Evolutionary conservation across 2,888 invertebrate species (phyloP).

Genomic region (Apoda limacodes): DNA sequence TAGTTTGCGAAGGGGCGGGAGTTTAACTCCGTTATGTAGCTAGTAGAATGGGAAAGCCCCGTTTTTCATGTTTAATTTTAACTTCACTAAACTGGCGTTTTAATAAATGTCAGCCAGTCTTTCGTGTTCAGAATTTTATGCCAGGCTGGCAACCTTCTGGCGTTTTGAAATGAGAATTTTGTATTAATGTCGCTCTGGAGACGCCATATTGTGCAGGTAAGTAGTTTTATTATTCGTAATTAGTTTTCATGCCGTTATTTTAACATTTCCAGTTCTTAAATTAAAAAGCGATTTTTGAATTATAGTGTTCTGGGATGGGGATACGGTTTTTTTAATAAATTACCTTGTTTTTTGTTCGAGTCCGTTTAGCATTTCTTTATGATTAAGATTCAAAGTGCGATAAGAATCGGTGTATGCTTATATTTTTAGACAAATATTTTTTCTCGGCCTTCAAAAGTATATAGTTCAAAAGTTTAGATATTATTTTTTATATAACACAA

Average conservation of each 20-base stretch:
- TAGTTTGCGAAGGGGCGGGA: constrained; percentile 29
- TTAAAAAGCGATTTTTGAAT: no score
- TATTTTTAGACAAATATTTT: no score
- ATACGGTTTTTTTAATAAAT: no score
- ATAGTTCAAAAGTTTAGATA: no score
- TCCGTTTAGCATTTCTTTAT: no score
- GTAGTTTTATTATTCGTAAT: constrained; percentile 56
- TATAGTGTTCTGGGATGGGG: no score
- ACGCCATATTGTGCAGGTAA: constrained; percentile 19
- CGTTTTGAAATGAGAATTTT: constrained; percentile 46
- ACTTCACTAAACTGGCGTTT: constrained; percentile 65
- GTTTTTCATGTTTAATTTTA: constrained; percentile 71
- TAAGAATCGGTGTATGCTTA: no score
- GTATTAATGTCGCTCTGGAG: constrained; percentile 48
- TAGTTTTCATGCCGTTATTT: constrained; percentile 37
- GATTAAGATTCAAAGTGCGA: no score
- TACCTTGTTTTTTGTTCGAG: no score
- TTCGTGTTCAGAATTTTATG: constrained; percentile 56
- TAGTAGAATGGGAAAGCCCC: constrained; percentile 18
- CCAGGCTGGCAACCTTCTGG: constrained; percentile 43
- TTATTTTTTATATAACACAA: no score
- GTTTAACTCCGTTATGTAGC: constrained; percentile 14
- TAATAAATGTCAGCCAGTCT: constrained; percentile 61
- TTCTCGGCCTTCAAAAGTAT: no score
- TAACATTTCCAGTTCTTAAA: constrained; percentile 13